Conservation (phyloP, 2,113 vertebrate genomes). For the Noturus placidus region DNA sequence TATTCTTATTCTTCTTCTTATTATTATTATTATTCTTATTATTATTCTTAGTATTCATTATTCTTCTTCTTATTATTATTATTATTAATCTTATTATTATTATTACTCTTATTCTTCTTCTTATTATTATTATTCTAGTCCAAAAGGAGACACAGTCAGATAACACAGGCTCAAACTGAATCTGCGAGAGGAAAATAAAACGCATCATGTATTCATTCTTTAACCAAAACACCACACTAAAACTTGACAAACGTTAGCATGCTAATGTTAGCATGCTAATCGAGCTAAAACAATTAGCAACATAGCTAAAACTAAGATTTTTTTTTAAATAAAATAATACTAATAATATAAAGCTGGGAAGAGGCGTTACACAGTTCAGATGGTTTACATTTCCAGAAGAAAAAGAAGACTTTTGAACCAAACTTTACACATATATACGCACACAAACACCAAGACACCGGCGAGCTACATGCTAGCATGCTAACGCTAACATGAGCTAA, state of each 20-base stretch:
- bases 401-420: neutral
- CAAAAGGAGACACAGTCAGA: neutral
- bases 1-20: too few species aligned
- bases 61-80: too few species aligned
- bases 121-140: neutral
- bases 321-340: too few species aligned
- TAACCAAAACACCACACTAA: neutral
- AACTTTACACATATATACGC: neutral
- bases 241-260: neutral
- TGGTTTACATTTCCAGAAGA: neutral
- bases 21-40: too few species aligned
- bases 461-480: neutral
- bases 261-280: neutral
- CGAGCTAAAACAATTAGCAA: neutral
- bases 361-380: too few species aligned
- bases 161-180: neutral
- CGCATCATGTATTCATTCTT: neutral
- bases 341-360: neutral
- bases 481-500: slow-evolving; percentile 2
- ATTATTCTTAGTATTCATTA: too few species aligned
- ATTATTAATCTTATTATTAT: too few species aligned
- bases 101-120: too few species aligned
- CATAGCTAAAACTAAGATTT: neutral
- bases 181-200: neutral
- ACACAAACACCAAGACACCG: neutral